A percentile compares a stretch with the other conserved stretches of the same genome.
Conservation (phyloP, 2,888 invertebrate species). For the Linyphia triangularis region DNA sequence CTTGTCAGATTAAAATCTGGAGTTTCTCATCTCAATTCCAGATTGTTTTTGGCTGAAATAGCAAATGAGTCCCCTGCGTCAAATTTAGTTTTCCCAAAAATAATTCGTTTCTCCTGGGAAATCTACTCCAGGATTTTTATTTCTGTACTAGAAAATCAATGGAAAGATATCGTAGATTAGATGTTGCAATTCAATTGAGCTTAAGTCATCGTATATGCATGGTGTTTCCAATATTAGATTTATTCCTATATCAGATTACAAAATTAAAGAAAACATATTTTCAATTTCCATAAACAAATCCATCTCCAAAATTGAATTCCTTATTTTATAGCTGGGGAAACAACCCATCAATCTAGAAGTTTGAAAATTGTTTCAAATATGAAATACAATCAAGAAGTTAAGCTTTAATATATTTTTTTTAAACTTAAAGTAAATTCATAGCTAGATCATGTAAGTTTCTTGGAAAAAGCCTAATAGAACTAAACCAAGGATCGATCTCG, state of each 20-base stretch:
- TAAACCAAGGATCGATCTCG: too few species aligned
- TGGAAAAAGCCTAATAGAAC: too few species aligned
- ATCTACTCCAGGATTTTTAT: neutral
- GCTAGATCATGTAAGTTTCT: too few species aligned
- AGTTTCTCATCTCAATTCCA: neutral
- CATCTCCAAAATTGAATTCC: neutral
- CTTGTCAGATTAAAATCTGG: neutral
- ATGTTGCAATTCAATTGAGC: neutral
- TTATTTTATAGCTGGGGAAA: neutral
- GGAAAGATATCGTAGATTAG: neutral
- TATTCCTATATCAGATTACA: too few species aligned
- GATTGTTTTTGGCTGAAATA: neutral
- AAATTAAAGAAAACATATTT: neutral
- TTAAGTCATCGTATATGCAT: neutral
- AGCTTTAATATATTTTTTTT: too few species aligned
- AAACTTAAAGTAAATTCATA: too few species aligned
- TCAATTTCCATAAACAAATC: neutral
- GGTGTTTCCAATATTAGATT: too few species aligned
- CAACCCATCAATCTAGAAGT: neutral
- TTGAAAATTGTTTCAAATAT: neutral
- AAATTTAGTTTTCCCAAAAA: neutral
- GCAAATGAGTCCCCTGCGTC: neutral
- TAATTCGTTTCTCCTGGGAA: neutral
- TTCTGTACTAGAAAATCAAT: neutral
- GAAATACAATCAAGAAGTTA: neutral